Base-by-base conservation (phyloP, 1,140 invertebrate species). In the Propsilocerus akamusi region DNA sequence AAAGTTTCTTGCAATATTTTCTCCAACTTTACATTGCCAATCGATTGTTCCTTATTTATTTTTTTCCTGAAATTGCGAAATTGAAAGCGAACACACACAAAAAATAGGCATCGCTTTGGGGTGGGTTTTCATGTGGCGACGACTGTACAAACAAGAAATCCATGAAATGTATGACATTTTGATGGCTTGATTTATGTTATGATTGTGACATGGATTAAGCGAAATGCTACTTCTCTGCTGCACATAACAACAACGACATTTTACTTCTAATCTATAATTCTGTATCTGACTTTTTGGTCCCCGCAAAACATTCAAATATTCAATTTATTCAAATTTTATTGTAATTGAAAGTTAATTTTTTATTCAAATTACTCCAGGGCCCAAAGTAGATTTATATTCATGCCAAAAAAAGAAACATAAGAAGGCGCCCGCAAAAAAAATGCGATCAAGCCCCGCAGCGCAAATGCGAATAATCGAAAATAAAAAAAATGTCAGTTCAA, bases 271-370 rank as follows among this genome's bases (percentile, higher is more conserved):
- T 41, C 34, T 41, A 20, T 20, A 41, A 20, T 41, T 20, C 8
- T 20, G 17, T 41, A 41, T 41, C 34, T 41, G 5, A 30, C 20
- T 37, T 41, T 41, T 41, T 20, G 34, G 34, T 10, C 17, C 22
- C 17, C 10, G 8, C 8, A 6, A 10, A 37, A 37, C 34, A 37
- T 17, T 10, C 10, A 14, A 41, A 41, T 41, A 20, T 14, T 17
- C 6, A 41, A 41, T 41, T 41, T 41, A 41, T 41, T 41, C 34
- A 41, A 41, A 41, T 20, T 7, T 20, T 41, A n/a, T 41, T 20
- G n/a, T 41, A 41, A 41, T 41, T 41, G 34, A 41, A 41, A 41
- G 17, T 41, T 41, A 41, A 41, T 41, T 41, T 41, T 41, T 41
- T 41, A 41, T 41, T 41, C 14, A 41, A 41, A 41, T 41, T 41